Evolutionary conservation across 2,797 vertebrate species (phyloP), one percentile per base, ranked within the genome.

Genomic region (Falco berigora): DNA sequence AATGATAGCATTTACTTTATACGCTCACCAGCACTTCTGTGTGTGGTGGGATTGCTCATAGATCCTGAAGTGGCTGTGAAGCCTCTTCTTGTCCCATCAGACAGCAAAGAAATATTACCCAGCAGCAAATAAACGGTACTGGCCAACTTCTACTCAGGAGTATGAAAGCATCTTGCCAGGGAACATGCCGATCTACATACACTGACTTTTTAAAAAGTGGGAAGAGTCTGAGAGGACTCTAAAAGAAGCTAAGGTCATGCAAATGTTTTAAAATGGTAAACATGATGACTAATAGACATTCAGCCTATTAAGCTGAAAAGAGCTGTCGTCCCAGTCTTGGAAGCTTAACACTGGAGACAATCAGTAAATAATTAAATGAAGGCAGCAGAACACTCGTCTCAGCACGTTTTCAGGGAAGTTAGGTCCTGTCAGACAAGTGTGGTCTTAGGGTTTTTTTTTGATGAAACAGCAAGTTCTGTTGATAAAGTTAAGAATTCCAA

Each of bases 161-260:
- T 76, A 79, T 63, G 83, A 85, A 88, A 91, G 61, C 38, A 30
- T 66, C 86, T 66, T 88, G 88, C 88, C 91, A 96, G 64, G 83
- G 91, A 94, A 96, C 91, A 88, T 88, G 90, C 75, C 94, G 88
- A 90, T 94, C 90, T 86, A 30, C 62, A 50, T 30, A 68, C 52
- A 52, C 44, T 81, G 88, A 46, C 83, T 92, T 92, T 86, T 88
- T 69, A 22, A 55, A 90, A 80, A 90, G 68, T 74, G 89, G 40
- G 25, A 85, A 84, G 80, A 89, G 27, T 83, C 68, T 56, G 68
- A 87, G 34, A 67, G 64, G 17, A 61, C 53, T 80, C 32, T 87
- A 75, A 74, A 95, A 92, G 77, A 93, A 85, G 53, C 71, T 92
- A 82, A 95, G 83, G 88, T 85, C 78, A 77, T 77, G 46, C 53